Percentiles rank a stretch among this genome's conserved stretches.
Conservation (phyloP, 2,888 invertebrate genomes). For the Calephelis perditalis region DNA sequence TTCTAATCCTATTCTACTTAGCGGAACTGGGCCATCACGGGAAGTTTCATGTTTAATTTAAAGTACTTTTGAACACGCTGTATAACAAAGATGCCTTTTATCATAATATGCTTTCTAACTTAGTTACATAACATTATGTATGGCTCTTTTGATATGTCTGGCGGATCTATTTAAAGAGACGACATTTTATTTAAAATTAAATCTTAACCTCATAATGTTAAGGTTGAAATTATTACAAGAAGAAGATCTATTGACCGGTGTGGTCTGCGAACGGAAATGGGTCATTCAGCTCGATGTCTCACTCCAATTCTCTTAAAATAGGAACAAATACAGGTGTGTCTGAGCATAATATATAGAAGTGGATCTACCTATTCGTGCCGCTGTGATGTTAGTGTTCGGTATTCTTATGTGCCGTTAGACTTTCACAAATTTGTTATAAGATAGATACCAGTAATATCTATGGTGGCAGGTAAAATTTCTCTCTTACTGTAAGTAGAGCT, state of each 20-base stretch:
- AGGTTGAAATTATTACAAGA: conserved; percentile 5
- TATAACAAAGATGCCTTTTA: not conserved
- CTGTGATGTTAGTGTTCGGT: too few relatives aligned
- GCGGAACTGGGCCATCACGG: too few relatives aligned
- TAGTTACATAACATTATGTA: conserved; percentile 6
- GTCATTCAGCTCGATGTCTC: conserved; percentile 56
- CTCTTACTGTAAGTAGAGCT: too few relatives aligned
- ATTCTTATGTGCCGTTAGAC: too few relatives aligned
- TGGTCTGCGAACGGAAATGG: conserved; percentile 55
- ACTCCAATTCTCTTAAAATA: conserved; percentile 52
- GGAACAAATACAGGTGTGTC: conserved; percentile 18
- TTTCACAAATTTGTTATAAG: too few relatives aligned
- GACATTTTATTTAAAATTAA: not conserved
- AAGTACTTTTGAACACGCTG: too few relatives aligned
- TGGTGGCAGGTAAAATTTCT: too few relatives aligned
- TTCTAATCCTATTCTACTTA: too few relatives aligned
- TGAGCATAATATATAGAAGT: not conserved
- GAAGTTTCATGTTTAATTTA: too few relatives aligned
- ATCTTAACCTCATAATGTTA: not conserved
- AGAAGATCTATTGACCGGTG: conserved; percentile 45
- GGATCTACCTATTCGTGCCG: not conserved
- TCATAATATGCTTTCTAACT: not conserved
- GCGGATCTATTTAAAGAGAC: conserved; percentile 8
- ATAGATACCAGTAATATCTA: too few relatives aligned
- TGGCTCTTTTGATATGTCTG: conserved; percentile 1